Evolutionary conservation across 2,113 vertebrate species (phyloP).

Genomic region (Thamnophis sirtalis): DNA sequence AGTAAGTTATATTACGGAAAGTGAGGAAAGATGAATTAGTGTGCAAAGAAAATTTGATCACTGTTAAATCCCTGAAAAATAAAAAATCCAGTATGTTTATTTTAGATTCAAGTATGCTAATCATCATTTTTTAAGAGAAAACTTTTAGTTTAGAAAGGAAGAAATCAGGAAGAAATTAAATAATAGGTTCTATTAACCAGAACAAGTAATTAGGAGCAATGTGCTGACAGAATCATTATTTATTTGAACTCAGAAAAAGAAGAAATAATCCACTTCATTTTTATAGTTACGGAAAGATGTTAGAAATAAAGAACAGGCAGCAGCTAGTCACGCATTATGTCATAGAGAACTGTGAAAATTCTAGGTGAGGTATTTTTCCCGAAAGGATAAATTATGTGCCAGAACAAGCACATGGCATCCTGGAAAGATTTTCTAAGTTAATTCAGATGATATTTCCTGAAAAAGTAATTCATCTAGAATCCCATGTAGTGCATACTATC

Average conservation of each 20-base stretch:
- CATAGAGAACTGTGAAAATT: background rate
- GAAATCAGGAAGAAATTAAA: background rate
- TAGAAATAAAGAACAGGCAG: background rate
- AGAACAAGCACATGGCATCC: background rate
- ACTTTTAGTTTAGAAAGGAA: background rate
- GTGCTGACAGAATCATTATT: background rate
- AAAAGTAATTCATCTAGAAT: background rate
- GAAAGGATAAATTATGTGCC: background rate
- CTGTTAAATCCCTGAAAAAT: background rate
- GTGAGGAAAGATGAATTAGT: background rate
- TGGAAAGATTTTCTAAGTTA: background rate
- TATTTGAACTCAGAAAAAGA: background rate
- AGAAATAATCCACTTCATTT: background rate
- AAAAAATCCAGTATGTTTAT: background rate
- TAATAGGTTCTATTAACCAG: background rate
- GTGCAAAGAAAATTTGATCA: background rate
- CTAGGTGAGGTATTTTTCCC: background rate
- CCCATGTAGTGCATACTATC: background rate
- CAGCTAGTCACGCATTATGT: background rate
- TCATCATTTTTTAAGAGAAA: background rate
- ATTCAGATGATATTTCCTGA: background rate
- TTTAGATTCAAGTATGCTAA: background rate
- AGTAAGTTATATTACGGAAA: background rate
- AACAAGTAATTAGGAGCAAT: background rate
- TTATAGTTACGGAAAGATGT: background rate